Conservation (phyloP, 2,113 vertebrate species). For the Castor canadensis region DNA sequence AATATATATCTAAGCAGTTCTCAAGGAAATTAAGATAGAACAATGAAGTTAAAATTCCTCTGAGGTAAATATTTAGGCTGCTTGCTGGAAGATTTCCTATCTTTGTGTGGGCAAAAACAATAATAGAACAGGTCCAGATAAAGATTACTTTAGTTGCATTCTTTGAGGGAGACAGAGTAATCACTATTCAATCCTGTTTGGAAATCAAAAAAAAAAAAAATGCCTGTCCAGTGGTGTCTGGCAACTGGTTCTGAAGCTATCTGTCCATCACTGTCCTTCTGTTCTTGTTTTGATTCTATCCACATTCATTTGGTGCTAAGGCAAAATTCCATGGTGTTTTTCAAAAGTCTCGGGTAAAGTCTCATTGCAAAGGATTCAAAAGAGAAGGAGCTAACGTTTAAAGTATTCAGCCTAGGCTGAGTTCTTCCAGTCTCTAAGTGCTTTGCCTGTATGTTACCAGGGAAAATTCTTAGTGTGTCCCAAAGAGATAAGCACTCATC, state of each 20-base stretch:
- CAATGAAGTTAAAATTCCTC: slow-evolving; percentile 33
- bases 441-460: rapidly evolving
- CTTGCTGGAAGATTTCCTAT: slow-evolving; percentile 30
- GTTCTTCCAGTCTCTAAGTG: not conserved
- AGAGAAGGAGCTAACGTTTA: not conserved
- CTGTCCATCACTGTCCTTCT: not conserved
- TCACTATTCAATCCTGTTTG: not conserved
- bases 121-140: not conserved
- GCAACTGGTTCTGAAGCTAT: not conserved
- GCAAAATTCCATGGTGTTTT: not conserved
- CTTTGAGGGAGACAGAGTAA: not conserved
- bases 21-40: not conserved
- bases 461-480: not conserved
- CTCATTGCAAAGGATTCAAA: not conserved
- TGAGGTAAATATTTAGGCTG: not conserved
- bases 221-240: not conserved
- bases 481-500: not conserved
- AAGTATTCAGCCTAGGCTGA: not conserved
- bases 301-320: not conserved
- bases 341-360: not conserved
- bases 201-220: not conserved
- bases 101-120: slow-evolving; percentile 32
- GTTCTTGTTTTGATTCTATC: not conserved
- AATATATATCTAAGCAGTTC: not conserved
- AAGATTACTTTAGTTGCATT: not conserved